Conservation (phyloP, 1,140 invertebrate genomes). For the Hylaeus volcanicus region DNA sequence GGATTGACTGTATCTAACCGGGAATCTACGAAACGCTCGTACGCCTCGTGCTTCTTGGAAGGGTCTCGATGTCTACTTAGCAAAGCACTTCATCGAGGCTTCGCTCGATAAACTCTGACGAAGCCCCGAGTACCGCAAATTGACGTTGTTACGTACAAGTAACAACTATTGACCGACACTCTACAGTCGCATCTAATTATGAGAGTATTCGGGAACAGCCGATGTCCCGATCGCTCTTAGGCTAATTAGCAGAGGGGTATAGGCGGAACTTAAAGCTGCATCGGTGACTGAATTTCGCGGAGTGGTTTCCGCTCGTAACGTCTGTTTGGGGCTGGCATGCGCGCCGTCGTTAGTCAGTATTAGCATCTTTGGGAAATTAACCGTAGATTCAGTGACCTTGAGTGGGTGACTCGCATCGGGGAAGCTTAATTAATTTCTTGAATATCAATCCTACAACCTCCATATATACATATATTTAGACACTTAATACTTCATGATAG, state of each 20-base stretch:
- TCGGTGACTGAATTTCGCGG: background rate
- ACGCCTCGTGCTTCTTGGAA: too few relatives aligned
- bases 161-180: constrained; percentile 33
- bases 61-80: background rate
- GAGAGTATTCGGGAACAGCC: constrained; percentile 17
- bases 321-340: too few relatives aligned
- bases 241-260: constrained; percentile 30
- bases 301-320: background rate
- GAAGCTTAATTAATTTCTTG: too few relatives aligned
- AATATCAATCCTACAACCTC: too few relatives aligned
- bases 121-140: constrained; percentile 9
- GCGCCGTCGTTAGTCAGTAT: background rate
- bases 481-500: too few relatives aligned
- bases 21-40: too few relatives aligned
- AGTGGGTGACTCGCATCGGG: too few relatives aligned
- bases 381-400: background rate
- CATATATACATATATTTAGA: too few relatives aligned
- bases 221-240: constrained; percentile 12
- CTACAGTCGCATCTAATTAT: constrained; percentile 28
- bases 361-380: background rate
- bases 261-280: constrained; percentile 1
- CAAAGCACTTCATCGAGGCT: constrained; percentile 15
- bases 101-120: constrained; percentile 24
- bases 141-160: constrained; percentile 20
- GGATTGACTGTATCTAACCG: too few relatives aligned